Evolutionary conservation across 92 coral and sea anemone species (phyloP), one percentile per base, ranked within the genome.

Genomic region (Porites cylindrica): DNA sequence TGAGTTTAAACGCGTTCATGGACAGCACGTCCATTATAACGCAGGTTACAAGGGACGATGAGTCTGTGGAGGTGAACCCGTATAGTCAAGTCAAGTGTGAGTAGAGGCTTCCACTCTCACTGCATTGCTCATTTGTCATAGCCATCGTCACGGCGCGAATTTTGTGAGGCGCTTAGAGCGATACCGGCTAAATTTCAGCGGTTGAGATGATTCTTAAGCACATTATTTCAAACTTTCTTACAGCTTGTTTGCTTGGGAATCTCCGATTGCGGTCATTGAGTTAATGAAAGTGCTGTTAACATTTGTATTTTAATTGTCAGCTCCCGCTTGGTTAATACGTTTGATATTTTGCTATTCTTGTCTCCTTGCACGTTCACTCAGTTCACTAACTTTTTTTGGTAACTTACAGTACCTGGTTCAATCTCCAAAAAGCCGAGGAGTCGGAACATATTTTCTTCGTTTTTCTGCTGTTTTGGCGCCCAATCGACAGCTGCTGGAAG

Each of bases 21-120:
- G 99, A 97, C 98, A 97, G 92, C 92, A 97, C 94, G 95, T 97
- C 99, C 96, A 97, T 97, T 83, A 97, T 97, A 78, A 97, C 99
- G 79, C 99, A 97, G 87, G 99, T 97, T 61, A 97, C 88, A 90
- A 92, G 93, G 89, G 99, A 97, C 20, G 99, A 97, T 47, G 99
- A 97, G 76, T 71, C 94, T 14, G 69, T 91, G 88, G 98, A 93
- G 86, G 96, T 95, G 51, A 95, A 88, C 87, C 85, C 92, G 10
- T 94, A 88, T 24, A 78, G 89, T 1, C 98, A 93, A 69, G 96
- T 90, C 6, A 95, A 95, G 88, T 79, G 98, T 95, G 70, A 91
- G 98, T 93, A 90, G 4, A 17, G 86, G 77, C 70, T 72, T 83
- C 87, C 80, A 83, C 75, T 3, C 47, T 38, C 6, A 51, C 59